Evolutionary conservation across 2,113 vertebrate genomes (phyloP).

Genomic region (Peromyscus maniculatus): DNA sequence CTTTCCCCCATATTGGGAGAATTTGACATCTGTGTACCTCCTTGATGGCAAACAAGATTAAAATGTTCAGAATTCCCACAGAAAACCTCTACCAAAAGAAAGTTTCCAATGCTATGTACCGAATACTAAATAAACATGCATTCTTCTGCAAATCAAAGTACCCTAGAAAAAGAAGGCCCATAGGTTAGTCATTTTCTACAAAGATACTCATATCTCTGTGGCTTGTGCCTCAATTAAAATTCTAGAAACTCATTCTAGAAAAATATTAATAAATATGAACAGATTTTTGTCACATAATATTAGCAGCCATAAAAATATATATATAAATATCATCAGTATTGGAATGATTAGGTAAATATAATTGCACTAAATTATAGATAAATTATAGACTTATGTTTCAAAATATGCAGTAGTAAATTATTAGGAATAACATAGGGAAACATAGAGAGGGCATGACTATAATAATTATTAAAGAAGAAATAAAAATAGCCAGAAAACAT

Average conservation of each 20-base stretch:
- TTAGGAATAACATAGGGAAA: background rate
- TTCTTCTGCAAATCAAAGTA: background rate
- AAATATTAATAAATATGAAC: background rate
- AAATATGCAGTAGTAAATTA: background rate
- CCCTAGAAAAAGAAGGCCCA: background rate
- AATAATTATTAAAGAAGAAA: slow-evolving; percentile 34
- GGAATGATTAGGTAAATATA: background rate
- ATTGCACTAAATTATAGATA: background rate
- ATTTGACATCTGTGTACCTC: background rate
- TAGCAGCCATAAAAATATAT: background rate
- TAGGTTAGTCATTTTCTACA: background rate
- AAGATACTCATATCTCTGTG: background rate
- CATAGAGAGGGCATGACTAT: background rate
- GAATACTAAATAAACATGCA: background rate
- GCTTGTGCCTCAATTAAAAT: background rate
- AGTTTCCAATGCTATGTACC: background rate
- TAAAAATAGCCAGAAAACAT: background rate
- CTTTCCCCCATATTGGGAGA: background rate
- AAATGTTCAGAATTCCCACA: background rate
- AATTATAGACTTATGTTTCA: background rate
- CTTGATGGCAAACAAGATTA: background rate
- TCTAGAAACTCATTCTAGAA: background rate
- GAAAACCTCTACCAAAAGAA: background rate
- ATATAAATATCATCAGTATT: background rate
- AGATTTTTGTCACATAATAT: background rate